phyloP scores from a whole-genome alignment of 1,140 invertebrate genomes.

The Caerostris extrusa region DNA sequence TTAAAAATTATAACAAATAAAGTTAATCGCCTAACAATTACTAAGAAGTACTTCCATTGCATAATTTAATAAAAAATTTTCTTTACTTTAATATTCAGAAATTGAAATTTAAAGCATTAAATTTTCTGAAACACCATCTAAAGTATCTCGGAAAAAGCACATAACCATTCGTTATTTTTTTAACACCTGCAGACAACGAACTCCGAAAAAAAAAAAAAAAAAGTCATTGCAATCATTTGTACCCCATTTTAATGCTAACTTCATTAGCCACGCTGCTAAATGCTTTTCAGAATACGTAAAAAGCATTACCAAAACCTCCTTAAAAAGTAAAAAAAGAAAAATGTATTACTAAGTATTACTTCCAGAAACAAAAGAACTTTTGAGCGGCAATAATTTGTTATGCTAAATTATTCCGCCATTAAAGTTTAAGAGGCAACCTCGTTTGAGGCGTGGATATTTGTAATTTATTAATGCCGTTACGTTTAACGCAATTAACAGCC shows the following conservation, averaged over 20 bases:
- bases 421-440: slow-evolving; percentile 46
- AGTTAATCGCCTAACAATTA: too few relatives aligned
- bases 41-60: too few relatives aligned
- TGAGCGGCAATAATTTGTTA: not conserved
- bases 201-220: too few relatives aligned
- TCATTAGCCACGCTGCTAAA: slow-evolving; percentile 1
- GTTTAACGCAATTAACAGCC: slow-evolving; percentile 63
- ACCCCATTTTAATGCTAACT: slow-evolving; percentile 10
- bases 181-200: not conserved
- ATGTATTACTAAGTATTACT: too few relatives aligned
- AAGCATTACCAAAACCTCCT: not conserved
- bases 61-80: too few relatives aligned
- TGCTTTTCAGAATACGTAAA: slow-evolving; percentile 42
- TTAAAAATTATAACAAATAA: too few relatives aligned
- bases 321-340: slow-evolving; percentile 32
- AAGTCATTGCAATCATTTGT: slow-evolving; percentile 15
- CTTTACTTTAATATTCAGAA: not conserved
- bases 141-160: not conserved
- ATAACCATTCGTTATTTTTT: not conserved
- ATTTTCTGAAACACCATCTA: not conserved
- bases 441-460: slow-evolving; percentile 6
- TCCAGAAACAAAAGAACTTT: slow-evolving; percentile 26
- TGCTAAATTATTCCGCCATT: slow-evolving; percentile 56
- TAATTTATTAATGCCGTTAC: slow-evolving; percentile 64
- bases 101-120: not conserved